Evolutionary conservation across 2,797 vertebrate species (phyloP).

Genomic region (Acanthiza pusilla): DNA sequence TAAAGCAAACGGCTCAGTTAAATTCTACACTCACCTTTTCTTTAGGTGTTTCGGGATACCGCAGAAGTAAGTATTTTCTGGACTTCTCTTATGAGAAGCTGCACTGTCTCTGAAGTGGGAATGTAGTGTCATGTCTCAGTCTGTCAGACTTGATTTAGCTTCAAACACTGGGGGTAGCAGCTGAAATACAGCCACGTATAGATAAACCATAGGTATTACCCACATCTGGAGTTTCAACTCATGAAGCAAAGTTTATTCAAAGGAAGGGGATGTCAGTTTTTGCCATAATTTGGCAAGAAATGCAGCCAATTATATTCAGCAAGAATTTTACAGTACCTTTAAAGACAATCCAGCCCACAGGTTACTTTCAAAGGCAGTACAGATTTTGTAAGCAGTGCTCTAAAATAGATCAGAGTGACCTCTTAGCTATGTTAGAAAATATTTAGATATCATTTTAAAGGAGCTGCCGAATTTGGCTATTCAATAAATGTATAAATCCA

Average conservation of each 20-base stretch:
- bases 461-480: not conserved
- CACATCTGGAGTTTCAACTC: not conserved
- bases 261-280: not conserved
- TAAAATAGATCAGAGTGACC: not conserved
- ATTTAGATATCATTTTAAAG: constrained; percentile 30
- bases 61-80: not conserved
- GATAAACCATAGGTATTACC: not conserved
- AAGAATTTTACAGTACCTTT: not conserved
- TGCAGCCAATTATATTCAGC: not conserved
- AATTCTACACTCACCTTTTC: not conserved
- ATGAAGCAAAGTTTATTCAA: not conserved
- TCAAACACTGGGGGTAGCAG: not conserved
- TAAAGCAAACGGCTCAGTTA: not conserved
- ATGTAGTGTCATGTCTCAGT: not conserved
- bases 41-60: not conserved
- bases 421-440: constrained; percentile 34
- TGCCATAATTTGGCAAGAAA: not conserved
- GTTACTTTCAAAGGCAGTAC: not conserved
- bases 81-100: not conserved
- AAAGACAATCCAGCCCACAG: not conserved
- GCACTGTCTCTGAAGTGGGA: not conserved
- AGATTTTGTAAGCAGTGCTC: not conserved
- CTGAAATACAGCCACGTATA: not conserved
- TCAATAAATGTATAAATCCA: not conserved
- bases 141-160: not conserved